Base-by-base conservation (phyloP, 1,140 invertebrate species). In the Zaprionus taronus region DNA sequence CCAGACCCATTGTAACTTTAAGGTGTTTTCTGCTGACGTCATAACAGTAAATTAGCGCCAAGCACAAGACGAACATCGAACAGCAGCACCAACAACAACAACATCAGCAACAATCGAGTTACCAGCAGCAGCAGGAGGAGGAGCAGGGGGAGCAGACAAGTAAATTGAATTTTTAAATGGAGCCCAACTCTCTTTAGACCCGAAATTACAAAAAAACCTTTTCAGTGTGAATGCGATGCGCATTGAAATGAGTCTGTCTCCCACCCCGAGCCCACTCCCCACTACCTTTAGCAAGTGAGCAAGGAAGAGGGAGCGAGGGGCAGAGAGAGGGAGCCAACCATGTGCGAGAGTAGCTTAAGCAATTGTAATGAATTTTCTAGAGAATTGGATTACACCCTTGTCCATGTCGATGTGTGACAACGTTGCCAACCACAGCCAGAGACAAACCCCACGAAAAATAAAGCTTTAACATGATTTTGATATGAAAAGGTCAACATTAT, bases 31-130 rank as follows among this genome's bases (percentile, higher is more conserved):
- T 24, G 56, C 55, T 85, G 75, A 89, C 72, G 72, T 90, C 79
- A 89, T 89, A 89, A 89, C 81, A 81, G 68, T 89, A 90, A 89
- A 89, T 89, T 80, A 90, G 67, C 57, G 64, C 20, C 47, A 26
- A 56, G 66, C 31, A 34, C 34, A 73, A 69, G 28, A 64, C 57
- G 15, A 28, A 66, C 41, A 64, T 26, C 17, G 22, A 60, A 34
- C 9, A 51, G 31, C 22, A 49, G 28, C 47, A n/a, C n/a, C n/a
- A 53, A 38, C 31, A 58, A 28, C 20, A 26, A 41, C 24, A 36
- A 1, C 31, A 5, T 4, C 44, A 63, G 20, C n/a, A 20, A 53
- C 26, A 12, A 6, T 14, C 47, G 47, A 2, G 38, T 22, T 11
- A 26, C 24, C 24, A 12, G 20, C 47, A 12, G 20, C 47, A n/a